Evolutionary conservation across 2,113 vertebrate genomes (phyloP).

Genomic region (Crotalus horridus): DNA sequence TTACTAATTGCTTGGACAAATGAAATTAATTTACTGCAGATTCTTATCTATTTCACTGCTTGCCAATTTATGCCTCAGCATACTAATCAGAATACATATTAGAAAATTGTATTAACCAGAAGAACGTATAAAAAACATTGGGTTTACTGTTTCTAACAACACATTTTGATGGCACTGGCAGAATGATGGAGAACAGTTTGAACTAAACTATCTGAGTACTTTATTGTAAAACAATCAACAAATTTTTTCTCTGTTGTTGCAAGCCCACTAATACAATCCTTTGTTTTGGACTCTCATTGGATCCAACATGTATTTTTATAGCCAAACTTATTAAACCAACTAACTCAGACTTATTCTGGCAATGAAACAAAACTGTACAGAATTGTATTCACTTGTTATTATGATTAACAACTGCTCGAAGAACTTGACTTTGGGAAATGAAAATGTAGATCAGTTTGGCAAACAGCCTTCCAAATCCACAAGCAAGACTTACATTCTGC

Average conservation of each 20-base stretch:
- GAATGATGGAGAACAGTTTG: background rate
- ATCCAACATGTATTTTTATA: background rate
- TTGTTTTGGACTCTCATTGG: background rate
- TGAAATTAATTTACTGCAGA: background rate
- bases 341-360: background rate
- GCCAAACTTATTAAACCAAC: background rate
- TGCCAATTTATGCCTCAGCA: background rate
- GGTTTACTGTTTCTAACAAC: background rate
- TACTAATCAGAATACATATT: background rate
- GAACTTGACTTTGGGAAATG: background rate
- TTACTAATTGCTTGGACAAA: background rate
- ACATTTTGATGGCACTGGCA: background rate
- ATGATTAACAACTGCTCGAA: background rate
- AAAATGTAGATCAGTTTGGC: background rate
- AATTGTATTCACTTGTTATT: background rate
- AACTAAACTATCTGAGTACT: background rate
- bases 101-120: background rate
- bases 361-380: background rate
- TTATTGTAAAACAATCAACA: background rate
- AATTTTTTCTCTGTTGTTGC: background rate
- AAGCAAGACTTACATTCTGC: background rate
- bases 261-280: background rate
- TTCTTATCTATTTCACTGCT: background rate
- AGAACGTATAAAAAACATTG: background rate
- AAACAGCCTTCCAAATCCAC: background rate